phyloP scores from a whole-genome alignment of 2,888 invertebrate genomes.

The Cheilosia soror region DNA sequence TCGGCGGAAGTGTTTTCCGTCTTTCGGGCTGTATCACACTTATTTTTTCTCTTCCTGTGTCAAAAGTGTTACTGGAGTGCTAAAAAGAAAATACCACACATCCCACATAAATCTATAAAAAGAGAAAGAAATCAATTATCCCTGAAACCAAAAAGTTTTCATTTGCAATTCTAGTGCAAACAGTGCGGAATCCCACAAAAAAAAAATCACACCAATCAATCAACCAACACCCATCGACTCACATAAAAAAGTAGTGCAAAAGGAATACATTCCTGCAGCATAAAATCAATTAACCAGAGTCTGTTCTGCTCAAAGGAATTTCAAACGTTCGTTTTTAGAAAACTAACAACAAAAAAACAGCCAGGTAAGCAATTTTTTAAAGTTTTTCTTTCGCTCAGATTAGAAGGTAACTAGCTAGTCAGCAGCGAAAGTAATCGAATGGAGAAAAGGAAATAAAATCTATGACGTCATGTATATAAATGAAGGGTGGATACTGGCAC shows the following conservation, averaged over 20 bases:
- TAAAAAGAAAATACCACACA: constrained; percentile 39
- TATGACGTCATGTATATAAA: constrained; percentile 67
- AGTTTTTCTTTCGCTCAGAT: constrained; percentile 28
- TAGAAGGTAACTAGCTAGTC: constrained; percentile 27
- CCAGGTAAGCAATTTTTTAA: constrained; percentile 58
- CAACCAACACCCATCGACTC: constrained; percentile 71
- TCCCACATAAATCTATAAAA: constrained; percentile 30
- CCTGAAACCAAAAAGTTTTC: constrained; percentile 10
- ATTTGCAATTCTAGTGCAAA: constrained; percentile 51
- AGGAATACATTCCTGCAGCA: constrained; percentile 60
- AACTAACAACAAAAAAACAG: constrained; percentile 60
- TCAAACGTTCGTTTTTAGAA: constrained; percentile 39
- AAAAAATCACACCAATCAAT: constrained; percentile 49
- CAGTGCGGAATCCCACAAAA: constrained; percentile 30
- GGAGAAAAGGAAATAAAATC: constrained; percentile 41
- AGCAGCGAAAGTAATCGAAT: constrained; percentile 23
- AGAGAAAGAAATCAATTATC: constrained; percentile 20
- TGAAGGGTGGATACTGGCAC: constrained; percentile 51
- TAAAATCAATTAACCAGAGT: constrained; percentile 61
- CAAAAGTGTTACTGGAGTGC: constrained; percentile 70
- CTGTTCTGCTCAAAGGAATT: constrained; percentile 31
- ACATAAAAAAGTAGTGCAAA: constrained; percentile 35
- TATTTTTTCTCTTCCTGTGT: constrained; percentile 61
- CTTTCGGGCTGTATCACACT: constrained; percentile 42
- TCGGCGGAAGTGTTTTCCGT: constrained; percentile 53